A percentile compares a stretch with the other conserved stretches of the same genome.
These are phyloP conservation scores for Iselma pallidipennis DNA, from an alignment of 2,888 invertebrate genomes.

Conservation along the genomic window DNA sequence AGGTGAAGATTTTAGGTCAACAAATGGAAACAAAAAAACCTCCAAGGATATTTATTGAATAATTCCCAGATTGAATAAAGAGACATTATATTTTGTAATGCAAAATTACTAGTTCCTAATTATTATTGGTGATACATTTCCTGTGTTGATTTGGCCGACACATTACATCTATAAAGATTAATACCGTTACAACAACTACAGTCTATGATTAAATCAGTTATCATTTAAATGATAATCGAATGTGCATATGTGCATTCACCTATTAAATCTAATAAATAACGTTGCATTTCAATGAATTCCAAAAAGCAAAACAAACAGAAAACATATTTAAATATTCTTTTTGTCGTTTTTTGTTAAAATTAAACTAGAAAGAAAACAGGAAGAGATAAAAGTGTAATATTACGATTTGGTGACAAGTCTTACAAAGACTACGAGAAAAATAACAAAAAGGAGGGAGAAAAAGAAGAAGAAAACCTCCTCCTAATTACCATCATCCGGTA, in stretches of 20 bases:
- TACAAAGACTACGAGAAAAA: slow-evolving; percentile 21
- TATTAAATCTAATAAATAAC: not conserved
- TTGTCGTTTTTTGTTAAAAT: not conserved
- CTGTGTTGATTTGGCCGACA: not conserved
- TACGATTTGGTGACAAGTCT: slow-evolving; percentile 34
- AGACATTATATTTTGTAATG: too few species aligned
- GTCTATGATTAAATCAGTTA: not conserved
- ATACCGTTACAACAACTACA: not conserved
- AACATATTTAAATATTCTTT: not conserved
- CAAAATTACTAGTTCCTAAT: not conserved
- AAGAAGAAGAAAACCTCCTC: slow-evolving; percentile 12
- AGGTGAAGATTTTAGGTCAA: not conserved
- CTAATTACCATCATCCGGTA: slow-evolving; percentile 25
- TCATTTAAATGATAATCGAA: not conserved
- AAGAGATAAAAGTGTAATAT: slow-evolving; percentile 33
- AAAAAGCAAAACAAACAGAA: too few species aligned
- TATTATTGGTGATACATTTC: not conserved
- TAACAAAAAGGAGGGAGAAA: not conserved
- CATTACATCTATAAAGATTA: not conserved
- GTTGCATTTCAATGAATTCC: not conserved
- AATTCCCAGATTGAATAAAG: too few species aligned
- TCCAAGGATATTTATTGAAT: too few species aligned
- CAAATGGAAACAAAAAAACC: not conserved
- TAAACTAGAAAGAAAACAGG: slow-evolving; percentile 16
- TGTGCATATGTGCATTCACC: not conserved